Evolutionary conservation across 2,888 invertebrate species (phyloP).

Genomic region (Odontocolon sp.): DNA sequence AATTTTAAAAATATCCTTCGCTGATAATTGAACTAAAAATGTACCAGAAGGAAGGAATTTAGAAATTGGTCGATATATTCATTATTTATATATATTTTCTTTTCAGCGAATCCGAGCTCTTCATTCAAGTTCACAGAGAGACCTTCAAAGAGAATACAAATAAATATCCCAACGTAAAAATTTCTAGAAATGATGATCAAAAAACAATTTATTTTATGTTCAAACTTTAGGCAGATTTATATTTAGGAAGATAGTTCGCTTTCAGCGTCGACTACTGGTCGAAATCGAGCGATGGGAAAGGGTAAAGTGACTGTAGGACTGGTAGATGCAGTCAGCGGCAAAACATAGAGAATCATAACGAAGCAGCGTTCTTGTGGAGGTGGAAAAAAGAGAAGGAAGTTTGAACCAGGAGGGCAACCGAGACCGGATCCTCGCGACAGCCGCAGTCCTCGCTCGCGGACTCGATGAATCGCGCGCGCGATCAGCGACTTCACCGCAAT

Average conservation of each 20-base stretch:
- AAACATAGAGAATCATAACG: constrained; percentile 40
- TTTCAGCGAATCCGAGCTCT: too few relatives aligned
- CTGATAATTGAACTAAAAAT: too few relatives aligned
- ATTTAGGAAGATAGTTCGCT: neutral
- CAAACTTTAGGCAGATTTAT: too few relatives aligned
- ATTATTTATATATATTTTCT: too few relatives aligned
- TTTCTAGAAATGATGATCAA: too few relatives aligned
- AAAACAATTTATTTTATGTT: too few relatives aligned
- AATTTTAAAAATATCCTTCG: too few relatives aligned
- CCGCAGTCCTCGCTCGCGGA: constrained; percentile 69
- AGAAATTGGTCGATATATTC: too few relatives aligned
- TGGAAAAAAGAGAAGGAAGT: constrained; percentile 68
- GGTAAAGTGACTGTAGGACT: constrained; percentile 29
- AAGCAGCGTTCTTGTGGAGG: constrained; percentile 32
- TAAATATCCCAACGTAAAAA: too few relatives aligned
- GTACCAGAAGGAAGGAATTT: too few relatives aligned
- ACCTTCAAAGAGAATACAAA: too few relatives aligned
- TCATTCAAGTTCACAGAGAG: too few relatives aligned
- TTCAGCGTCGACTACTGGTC: neutral
- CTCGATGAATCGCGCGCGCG: constrained; percentile 55
- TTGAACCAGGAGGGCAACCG: constrained; percentile 68
- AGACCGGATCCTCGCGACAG: constrained; percentile 66
- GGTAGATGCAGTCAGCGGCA: neutral
- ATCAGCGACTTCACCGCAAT: constrained; percentile 19
- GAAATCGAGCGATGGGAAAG: constrained; percentile 4